Evolutionary conservation across 64 coral and sea anemone genomes (phyloP).

Genomic region (Porites lutea): DNA sequence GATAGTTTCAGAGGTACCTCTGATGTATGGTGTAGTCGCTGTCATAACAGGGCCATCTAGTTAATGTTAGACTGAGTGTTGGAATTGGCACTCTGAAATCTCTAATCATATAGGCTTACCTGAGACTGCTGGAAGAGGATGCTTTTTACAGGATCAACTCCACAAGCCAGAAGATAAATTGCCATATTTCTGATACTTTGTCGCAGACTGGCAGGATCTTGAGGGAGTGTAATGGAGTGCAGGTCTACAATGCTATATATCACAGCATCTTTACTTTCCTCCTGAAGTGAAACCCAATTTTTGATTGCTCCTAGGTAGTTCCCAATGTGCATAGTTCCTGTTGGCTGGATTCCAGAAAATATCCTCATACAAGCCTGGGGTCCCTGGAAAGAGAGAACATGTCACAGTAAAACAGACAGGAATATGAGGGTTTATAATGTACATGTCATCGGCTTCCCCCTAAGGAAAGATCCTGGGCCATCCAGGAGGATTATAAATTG

Average conservation of each 20-base stretch:
- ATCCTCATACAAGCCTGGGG: conserved; percentile 15
- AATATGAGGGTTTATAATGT: background rate
- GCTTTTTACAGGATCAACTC: conserved; percentile 79
- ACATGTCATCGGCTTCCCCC: no score
- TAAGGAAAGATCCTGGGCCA: no score
- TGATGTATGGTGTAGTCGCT: no score
- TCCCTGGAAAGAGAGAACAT: background rate
- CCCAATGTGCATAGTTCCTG: conserved; percentile 87
- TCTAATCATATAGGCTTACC: conserved; percentile 11
- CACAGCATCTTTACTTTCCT: conserved; percentile 35
- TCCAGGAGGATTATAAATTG: no score
- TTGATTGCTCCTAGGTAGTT: conserved; percentile 88
- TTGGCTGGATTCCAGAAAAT: conserved; percentile 92
- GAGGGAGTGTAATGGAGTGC: conserved; percentile 75
- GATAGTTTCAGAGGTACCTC: no score
- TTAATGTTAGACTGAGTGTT: no score
- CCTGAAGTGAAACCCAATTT: conserved; percentile 81
- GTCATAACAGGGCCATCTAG: no score
- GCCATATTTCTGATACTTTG: conserved; percentile 77
- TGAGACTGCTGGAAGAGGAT: conserved; percentile 90
- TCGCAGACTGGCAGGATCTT: conserved; percentile 48
- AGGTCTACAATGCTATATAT: conserved; percentile 89
- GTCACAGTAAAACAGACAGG: no score
- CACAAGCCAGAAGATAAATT: conserved; percentile 80
- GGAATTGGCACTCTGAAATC: no score